These are phyloP conservation scores for Ferrisia virgata DNA, from an alignment of 2,888 invertebrate genomes.

Conservation along the genomic window DNA sequence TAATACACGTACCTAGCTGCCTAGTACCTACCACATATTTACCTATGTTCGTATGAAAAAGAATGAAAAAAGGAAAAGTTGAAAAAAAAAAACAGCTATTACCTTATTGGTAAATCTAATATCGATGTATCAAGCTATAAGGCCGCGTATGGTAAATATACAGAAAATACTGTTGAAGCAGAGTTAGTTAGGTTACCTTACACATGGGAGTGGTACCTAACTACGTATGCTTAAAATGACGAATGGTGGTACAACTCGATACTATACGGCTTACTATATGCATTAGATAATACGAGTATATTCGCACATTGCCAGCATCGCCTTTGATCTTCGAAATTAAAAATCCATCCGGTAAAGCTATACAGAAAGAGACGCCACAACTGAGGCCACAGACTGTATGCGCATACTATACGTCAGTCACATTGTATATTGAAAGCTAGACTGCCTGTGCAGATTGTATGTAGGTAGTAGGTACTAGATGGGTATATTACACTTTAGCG, in stretches of 20 bases:
- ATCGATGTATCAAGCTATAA: neutral
- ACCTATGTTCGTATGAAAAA: no score
- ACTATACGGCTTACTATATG: neutral
- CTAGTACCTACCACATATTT: no score
- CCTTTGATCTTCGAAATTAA: slow-evolving; percentile 15
- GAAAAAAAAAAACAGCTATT: neutral
- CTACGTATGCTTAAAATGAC: no score
- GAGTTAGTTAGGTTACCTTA: neutral
- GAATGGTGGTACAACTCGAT: neutral
- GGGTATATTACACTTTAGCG: neutral
- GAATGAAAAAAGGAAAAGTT: neutral
- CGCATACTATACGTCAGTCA: no score
- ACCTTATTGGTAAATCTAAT: neutral
- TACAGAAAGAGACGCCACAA: neutral
- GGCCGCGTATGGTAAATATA: neutral
- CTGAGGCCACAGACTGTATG: neutral
- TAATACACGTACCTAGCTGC: no score
- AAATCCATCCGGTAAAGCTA: neutral
- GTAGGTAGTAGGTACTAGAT: no score
- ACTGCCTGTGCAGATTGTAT: no score
- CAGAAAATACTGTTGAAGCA: neutral
- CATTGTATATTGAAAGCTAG: no score
- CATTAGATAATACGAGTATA: neutral
- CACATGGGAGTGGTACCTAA: neutral
- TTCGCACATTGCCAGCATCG: neutral